Base-by-base conservation (phyloP, 37 sponge, comb jelly and placozoan genomes). In the Crambe crambe region DNA sequence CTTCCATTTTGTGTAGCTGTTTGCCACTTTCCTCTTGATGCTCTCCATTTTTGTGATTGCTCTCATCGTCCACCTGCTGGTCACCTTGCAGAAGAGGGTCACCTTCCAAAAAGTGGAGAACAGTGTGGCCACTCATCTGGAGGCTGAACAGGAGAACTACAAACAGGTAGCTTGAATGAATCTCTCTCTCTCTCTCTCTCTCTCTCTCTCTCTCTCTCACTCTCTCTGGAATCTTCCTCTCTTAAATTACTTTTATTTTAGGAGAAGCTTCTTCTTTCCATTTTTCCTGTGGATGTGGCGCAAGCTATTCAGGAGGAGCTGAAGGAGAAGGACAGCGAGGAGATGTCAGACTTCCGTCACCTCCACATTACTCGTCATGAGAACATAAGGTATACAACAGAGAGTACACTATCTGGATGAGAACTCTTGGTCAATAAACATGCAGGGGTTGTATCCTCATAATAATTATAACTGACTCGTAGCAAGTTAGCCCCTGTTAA, bases 331-430 rank as follows among this genome's bases (percentile, higher is more conserved):
- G 18, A 40, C 18, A 9, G 27, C 9, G 0, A 26, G 2, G 56
- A 62, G 20, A 26, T 36, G 3, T 56, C 37, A 35, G 58, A 61
- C 42, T 86, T 86, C 41, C 29, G 77, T 23, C 58, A 75, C 29
- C 72, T 87, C 23, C 75, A 81, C 69, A 75, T 87, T 23, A 72
- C 34, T 27, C 44, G 76, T 40, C 44, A 44, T 12, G 54, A 87
- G 15, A 81, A 81, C 67, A 82, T 80, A 61, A 87, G 87, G 87
- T 87, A 56, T n/a, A n/a, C n/a, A n/a, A n/a, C n/a, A n/a, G n/a
- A n/a, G n/a, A n/a, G n/a, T n/a, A n/a, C n/a, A n/a, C n/a, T n/a
- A n/a, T n/a, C n/a, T n/a, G n/a, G n/a, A n/a, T n/a, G n/a, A n/a
- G n/a, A n/a, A n/a, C n/a, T n/a, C n/a, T n/a, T n/a, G n/a, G n/a